A percentile compares a stretch with the other conserved stretches of the same genome.
Conservation (phyloP, 2,113 vertebrate genomes). For the Sisor rabdophorus region DNA sequence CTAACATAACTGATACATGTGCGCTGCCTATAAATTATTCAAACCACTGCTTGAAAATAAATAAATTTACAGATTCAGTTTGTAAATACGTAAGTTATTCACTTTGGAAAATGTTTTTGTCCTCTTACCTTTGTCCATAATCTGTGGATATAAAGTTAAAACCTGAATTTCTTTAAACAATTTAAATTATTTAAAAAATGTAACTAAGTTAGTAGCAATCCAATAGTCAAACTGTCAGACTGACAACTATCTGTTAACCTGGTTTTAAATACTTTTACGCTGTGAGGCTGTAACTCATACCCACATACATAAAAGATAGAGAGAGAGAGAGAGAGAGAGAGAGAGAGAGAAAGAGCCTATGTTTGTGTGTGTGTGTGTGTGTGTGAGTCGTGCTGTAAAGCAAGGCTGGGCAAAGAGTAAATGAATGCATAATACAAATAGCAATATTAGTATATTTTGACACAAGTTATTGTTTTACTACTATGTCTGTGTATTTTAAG, state of each 20-base stretch:
- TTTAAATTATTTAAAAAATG: neutral
- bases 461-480: too few species aligned
- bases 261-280: slow-evolving; percentile 1
- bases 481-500: too few species aligned
- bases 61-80: neutral
- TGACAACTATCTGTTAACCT: neutral
- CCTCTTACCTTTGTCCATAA: slow-evolving; percentile 65
- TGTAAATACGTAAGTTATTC: neutral
- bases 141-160: slow-evolving; percentile 16
- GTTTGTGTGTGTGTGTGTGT: neutral
- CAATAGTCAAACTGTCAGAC: neutral
- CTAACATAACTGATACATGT: neutral
- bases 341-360: neutral
- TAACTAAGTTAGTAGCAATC: neutral
- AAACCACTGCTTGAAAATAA: neutral
- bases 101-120: neutral
- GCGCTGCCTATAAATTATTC: neutral
- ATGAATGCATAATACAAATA: too few species aligned
- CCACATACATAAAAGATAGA: neutral
- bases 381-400: neutral
- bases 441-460: too few species aligned
- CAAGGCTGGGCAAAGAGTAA: neutral
- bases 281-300: neutral
- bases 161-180: neutral
- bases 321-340: too few species aligned